These are phyloP conservation scores for Fundulus diaphanus DNA, from an alignment of 2,797 vertebrate genomes.

Conservation along the genomic window DNA sequence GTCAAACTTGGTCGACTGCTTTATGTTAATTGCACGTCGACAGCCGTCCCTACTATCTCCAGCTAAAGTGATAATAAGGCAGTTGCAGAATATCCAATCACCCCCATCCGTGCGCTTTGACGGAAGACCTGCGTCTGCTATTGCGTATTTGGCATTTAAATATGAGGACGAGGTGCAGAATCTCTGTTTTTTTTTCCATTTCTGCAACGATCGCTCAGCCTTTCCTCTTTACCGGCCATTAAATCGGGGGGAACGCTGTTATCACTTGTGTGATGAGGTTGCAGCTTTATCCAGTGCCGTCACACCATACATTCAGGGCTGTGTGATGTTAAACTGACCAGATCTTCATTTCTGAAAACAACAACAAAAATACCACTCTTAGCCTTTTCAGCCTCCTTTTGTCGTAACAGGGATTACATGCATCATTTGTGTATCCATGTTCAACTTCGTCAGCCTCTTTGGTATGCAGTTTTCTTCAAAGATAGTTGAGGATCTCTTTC, in stretches of 20 bases:
- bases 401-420: constrained; percentile 1
- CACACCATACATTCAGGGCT: constrained; percentile 15
- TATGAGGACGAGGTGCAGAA: constrained; percentile 14
- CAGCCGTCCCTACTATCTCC: constrained; percentile 22
- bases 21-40: constrained; percentile 8
- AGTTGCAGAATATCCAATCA: constrained; percentile 38
- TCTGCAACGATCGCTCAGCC: background rate
- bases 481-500: constrained; percentile 19
- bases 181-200: background rate
- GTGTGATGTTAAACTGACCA: constrained; percentile 31
- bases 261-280: constrained; percentile 42
- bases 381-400: constrained; percentile 14
- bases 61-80: constrained; percentile 48
- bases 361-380: no score
- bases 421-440: background rate
- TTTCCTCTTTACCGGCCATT: background rate
- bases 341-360: constrained; percentile 31
- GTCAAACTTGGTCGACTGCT: constrained; percentile 45
- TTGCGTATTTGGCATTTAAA: constrained; percentile 48
- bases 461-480: constrained; percentile 25
- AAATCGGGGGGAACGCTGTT: constrained; percentile 1
- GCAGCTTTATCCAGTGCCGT: constrained; percentile 20
- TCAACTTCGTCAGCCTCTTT: constrained; percentile 27
- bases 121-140: constrained; percentile 50
- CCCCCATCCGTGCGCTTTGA: constrained; percentile 39